Conservation (phyloP, 2,113 vertebrate genomes). For the Eidolon helvum region DNA sequence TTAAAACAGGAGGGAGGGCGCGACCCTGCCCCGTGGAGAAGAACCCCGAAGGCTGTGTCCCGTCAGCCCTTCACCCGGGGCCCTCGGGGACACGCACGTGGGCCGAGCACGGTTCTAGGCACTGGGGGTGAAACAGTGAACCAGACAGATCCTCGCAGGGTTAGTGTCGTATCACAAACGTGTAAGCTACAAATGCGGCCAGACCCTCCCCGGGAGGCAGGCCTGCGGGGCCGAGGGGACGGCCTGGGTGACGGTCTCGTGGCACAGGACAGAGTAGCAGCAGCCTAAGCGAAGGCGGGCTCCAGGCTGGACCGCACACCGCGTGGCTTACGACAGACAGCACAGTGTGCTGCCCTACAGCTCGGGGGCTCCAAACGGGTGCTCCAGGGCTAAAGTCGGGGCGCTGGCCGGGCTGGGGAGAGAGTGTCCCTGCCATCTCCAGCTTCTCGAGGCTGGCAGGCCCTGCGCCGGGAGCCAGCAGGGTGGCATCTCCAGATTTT, state of each 20-base stretch:
- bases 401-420: fast-evolving
- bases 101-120: fast-evolving
- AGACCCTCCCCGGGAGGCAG: not conserved
- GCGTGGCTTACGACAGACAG: not conserved
- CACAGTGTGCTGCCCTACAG: not conserved
- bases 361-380: not conserved
- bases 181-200: not conserved
- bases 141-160: fast-evolving
- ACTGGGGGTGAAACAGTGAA: not conserved
- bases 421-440: not conserved
- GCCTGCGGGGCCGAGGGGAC: not conserved
- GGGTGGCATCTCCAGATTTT: too few species aligned
- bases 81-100: fast-evolving
- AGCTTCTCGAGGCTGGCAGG: not conserved
- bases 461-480: too few species aligned
- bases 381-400: fast-evolving
- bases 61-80: fast-evolving
- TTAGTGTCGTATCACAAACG: fast-evolving
- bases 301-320: fast-evolving
- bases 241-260: too few species aligned
- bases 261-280: too few species aligned
- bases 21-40: fast-evolving
- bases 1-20: not conserved
- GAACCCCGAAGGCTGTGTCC: too few species aligned
- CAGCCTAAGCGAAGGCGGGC: not conserved